phyloP scores from a whole-genome alignment of 1,140 invertebrate species.

The Hermatobates lingyangjiaoensis region DNA sequence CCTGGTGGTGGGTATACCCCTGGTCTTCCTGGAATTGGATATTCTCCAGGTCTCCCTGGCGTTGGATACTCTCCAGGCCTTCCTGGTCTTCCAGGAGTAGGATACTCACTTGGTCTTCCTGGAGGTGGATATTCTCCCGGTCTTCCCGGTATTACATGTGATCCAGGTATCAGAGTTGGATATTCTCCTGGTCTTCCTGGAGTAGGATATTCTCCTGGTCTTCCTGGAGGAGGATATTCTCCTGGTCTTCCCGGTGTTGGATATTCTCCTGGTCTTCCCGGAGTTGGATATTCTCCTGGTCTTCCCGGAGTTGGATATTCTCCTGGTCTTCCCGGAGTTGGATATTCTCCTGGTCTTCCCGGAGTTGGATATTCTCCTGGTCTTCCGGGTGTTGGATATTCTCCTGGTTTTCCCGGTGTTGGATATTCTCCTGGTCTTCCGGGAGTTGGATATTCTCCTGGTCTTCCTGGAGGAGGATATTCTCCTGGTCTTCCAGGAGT shows the following conservation, averaged over 20 bases:
- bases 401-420: constrained; percentile 6
- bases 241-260: constrained; percentile 8
- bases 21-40: constrained; percentile 7
- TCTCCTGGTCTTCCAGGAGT: constrained; percentile 5
- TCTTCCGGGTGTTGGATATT: constrained; percentile 1
- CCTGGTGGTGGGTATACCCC: constrained; percentile 1
- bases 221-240: constrained; percentile 7
- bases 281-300: constrained; percentile 9
- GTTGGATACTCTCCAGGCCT: constrained; percentile 9
- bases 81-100: constrained; percentile 3
- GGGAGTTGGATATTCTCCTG: constrained; percentile 1
- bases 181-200: constrained; percentile 8
- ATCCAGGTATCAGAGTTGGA: constrained; percentile 5
- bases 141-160: background rate
- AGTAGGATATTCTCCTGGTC: constrained; percentile 10
- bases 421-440: constrained; percentile 7
- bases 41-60: constrained; percentile 12
- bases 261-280: constrained; percentile 11
- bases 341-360: constrained; percentile 7
- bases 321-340: constrained; percentile 7
- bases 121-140: constrained; percentile 8
- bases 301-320: constrained; percentile 7
- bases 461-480: constrained; percentile 3
- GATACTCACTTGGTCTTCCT: constrained; percentile 3
- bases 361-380: constrained; percentile 8